A percentile compares a stretch with the other conserved stretches of the same genome.
These are phyloP conservation scores for Poecile montanus DNA, from an alignment of 2,797 vertebrate species.

Conservation along the genomic window DNA sequence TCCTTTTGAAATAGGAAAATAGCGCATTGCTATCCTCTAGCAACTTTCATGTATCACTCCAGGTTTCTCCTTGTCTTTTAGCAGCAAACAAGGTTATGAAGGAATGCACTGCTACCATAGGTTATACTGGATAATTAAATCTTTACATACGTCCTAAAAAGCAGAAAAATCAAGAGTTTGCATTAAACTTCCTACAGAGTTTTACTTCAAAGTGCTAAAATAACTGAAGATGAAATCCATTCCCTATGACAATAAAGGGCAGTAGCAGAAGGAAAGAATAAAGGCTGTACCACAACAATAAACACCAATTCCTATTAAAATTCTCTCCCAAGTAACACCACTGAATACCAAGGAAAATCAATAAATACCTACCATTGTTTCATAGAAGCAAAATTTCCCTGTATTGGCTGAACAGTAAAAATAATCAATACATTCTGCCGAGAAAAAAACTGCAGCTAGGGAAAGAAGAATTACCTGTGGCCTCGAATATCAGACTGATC, in stretches of 20 bases:
- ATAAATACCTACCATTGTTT: neutral
- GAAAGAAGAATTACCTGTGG: conserved; percentile 84
- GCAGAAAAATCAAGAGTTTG: neutral
- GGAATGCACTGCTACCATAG: neutral
- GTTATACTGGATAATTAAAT: neutral
- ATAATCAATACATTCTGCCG: neutral
- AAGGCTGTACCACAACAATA: neutral
- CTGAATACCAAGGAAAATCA: neutral
- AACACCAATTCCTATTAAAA: neutral
- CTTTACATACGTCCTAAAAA: neutral
- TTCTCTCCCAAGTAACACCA: neutral
- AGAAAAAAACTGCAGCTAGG: neutral
- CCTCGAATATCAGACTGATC: conserved; percentile 97
- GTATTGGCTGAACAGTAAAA: neutral
- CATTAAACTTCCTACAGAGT: neutral
- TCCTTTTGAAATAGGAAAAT: neutral
- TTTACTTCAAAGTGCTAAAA: neutral
- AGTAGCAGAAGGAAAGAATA: neutral
- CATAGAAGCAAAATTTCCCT: neutral
- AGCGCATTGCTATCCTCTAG: neutral
- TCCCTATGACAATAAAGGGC: neutral
- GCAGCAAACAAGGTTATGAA: neutral
- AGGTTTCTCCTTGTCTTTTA: neutral
- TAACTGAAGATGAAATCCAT: neutral
- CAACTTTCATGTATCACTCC: neutral